Evolutionary conservation across 2,113 vertebrate genomes (phyloP).

Genomic region (Calcarius ornatus): DNA sequence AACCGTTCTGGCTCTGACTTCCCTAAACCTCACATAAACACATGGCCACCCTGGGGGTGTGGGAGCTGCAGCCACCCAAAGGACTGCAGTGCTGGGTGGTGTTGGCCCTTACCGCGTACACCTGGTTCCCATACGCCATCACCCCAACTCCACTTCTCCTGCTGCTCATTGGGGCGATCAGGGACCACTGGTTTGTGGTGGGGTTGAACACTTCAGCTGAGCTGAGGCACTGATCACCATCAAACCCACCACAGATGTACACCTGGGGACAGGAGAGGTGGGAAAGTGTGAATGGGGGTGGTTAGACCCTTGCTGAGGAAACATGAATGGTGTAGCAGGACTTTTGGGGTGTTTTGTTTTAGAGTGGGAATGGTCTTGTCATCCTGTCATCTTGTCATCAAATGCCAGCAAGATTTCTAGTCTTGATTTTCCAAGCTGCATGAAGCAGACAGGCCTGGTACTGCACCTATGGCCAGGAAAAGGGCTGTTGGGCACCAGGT

Average conservation of each 20-base stretch:
- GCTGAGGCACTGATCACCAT: slow-evolving; percentile 75
- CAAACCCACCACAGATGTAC: slow-evolving; percentile 89
- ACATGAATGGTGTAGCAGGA: neutral
- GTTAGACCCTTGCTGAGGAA: no score
- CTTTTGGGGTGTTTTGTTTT: neutral
- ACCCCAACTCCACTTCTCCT: slow-evolving; percentile 82
- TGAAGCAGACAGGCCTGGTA: neutral
- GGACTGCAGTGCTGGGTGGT: neutral
- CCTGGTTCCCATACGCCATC: slow-evolving; percentile 71
- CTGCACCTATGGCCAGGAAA: neutral
- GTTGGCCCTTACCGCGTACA: slow-evolving; percentile 75
- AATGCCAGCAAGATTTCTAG: neutral
- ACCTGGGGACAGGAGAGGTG: slow-evolving; percentile 66
- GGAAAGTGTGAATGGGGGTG: neutral
- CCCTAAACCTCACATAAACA: neutral
- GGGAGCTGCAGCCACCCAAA: neutral
- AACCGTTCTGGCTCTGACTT: neutral
- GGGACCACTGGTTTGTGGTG: slow-evolving; percentile 75
- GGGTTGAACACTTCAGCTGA: slow-evolving; percentile 80
- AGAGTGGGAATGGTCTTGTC: neutral
- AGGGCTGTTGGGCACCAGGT: rapidly evolving
- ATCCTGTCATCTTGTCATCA: no score
- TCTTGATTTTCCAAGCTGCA: neutral
- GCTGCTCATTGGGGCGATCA: slow-evolving; percentile 78
- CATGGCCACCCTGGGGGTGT: neutral